Conservation (phyloP, 2,797 vertebrate genomes). For the Eupleurogrammus muticus region DNA sequence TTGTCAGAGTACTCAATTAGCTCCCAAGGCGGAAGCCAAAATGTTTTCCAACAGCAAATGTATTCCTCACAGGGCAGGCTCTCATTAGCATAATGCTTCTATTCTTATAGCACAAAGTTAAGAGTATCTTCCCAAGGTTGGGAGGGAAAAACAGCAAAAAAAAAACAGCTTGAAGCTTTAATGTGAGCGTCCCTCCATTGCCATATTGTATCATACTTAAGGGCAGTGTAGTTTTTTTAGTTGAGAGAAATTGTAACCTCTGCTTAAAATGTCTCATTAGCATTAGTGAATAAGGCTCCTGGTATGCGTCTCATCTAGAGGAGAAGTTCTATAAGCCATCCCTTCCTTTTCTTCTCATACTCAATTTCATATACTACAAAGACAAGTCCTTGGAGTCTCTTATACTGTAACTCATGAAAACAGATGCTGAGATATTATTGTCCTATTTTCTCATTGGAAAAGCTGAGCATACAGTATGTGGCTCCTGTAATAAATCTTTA, state of each 20-base stretch:
- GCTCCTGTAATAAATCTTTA: conserved; percentile 43
- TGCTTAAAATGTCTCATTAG: conserved; percentile 52
- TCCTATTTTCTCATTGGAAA: conserved; percentile 38
- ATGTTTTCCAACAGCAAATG: conserved; percentile 82
- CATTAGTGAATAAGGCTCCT: conserved; percentile 45
- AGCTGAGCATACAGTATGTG: conserved; percentile 10
- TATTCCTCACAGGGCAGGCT: conserved; percentile 79
- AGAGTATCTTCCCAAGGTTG: conserved; percentile 64
- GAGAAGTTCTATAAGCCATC: conserved; percentile 7
- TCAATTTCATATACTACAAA: conserved; percentile 14
- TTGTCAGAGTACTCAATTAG: conserved; percentile 84
- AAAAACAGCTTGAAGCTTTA: conserved; percentile 54
- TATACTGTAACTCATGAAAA: conserved; percentile 29
- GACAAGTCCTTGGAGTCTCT: conserved; percentile 17
- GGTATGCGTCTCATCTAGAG: neutral
- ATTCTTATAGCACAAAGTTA: conserved; percentile 62
- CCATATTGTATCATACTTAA: conserved; percentile 48
- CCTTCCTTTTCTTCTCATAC: neutral
- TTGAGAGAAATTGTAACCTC: conserved; percentile 56
- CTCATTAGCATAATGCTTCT: conserved; percentile 78
- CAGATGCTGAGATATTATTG: conserved; percentile 39
- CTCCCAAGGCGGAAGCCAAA: conserved; percentile 82
- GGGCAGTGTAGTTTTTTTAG: conserved; percentile 31
- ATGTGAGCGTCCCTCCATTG: conserved; percentile 45
- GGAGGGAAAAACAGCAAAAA: conserved; percentile 52